Evolutionary conservation across 2,113 vertebrate species (phyloP).

Genomic region (Nymphicus hollandicus): DNA sequence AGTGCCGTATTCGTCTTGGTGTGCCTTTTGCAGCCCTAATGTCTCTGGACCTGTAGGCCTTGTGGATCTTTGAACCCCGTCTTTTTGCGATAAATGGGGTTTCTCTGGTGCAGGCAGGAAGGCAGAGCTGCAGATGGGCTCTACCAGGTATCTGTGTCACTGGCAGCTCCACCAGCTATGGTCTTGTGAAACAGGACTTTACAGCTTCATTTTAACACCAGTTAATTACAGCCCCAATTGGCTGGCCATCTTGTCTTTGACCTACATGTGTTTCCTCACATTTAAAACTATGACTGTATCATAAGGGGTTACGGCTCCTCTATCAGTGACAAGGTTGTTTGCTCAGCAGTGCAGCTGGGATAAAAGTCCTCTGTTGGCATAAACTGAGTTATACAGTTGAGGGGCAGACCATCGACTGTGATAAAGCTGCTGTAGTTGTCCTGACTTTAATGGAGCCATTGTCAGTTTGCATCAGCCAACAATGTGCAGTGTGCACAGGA

Average conservation of each 20-base stretch:
- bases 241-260: background rate
- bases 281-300: background rate
- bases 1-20: too few species aligned
- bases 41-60: too few species aligned
- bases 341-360: background rate
- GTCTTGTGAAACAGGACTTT: background rate
- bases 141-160: background rate
- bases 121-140: background rate
- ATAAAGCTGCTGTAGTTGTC: background rate
- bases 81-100: background rate
- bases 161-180: background rate
- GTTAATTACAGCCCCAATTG: background rate
- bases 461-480: background rate
- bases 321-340: background rate
- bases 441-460: background rate
- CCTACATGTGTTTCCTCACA: background rate
- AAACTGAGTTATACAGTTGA: background rate
- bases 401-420: fast-evolving
- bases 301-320: background rate
- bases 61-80: too few species aligned
- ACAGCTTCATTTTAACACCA: background rate
- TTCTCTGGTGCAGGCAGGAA: background rate
- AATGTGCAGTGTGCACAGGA: background rate
- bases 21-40: too few species aligned
- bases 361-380: background rate